Evolutionary conservation across 2,113 vertebrate genomes (phyloP), one percentile per base, ranked within the genome.

Genomic region (Halcyon malimbica): DNA sequence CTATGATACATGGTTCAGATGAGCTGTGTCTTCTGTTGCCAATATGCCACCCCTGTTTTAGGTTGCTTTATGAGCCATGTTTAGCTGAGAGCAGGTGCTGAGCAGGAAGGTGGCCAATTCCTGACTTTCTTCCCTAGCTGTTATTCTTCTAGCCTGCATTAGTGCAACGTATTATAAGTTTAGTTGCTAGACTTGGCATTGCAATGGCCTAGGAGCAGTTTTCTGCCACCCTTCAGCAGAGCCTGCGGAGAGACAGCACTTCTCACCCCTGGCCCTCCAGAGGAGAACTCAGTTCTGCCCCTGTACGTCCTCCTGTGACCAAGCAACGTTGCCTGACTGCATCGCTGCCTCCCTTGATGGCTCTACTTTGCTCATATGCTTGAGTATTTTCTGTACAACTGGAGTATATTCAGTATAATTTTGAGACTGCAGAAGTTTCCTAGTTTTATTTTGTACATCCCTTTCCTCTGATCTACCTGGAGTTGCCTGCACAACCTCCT

Each of bases 221-320:
- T 82, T 77, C 29, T 82, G 44, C 17, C 41, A 41, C 20, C 37
- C 51, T 46, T 28, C 33, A 42, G 18, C 44, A 71, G 23, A 0
- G 1, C 14, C 28, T 1, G 3, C 33, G 35, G 69, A 8, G 11
- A 20, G 10, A 20, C 2, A 5, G 7, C 0, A 0, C 33, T 77
- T 24, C 35, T 51, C 13, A 57, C 5, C 21, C 4, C 21, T 16
- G 37, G 4, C 12, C 78, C n/a, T 31, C 18, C 1, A 1, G 33
- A 50, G n/a, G 15, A 51, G 25, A 62, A 3, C 26, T 57, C 2
- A 0, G 13, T 8, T 62, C 51, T 57, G 65, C 48, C 59, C 37
- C 46, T 37, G 10, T 4, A 6, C 10, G 20, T 20, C 20, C 13
- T 63, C 23, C 65, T 35, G 33, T 0, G 1, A 23, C 50, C 37